Evolutionary conservation across 1,140 invertebrate genomes (phyloP).

Genomic region (Ceratina australensis): DNA sequence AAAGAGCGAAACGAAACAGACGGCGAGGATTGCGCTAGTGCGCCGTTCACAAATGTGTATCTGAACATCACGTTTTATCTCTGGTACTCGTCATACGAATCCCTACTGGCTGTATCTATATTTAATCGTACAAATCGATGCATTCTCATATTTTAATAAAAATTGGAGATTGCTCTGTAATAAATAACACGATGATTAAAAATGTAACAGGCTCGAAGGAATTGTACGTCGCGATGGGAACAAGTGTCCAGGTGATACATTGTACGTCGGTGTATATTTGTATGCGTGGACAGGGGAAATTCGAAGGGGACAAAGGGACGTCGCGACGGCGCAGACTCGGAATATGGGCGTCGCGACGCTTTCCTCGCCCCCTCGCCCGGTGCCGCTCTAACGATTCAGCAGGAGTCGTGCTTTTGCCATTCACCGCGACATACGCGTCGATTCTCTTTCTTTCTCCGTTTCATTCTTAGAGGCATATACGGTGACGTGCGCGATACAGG

Average conservation of each 20-base stretch:
- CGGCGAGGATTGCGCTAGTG: too few species aligned
- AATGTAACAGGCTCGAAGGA: neutral
- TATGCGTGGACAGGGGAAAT: constrained; percentile 35
- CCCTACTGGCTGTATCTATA: too few species aligned
- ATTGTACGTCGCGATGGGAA: neutral
- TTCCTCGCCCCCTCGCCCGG: constrained; percentile 48
- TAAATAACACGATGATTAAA: too few species aligned
- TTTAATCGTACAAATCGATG: too few species aligned
- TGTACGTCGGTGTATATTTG: neutral
- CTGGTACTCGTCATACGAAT: too few species aligned
- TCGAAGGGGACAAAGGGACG: constrained; percentile 61
- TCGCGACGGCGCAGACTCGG: constrained; percentile 69
- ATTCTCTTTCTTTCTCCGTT: neutral
- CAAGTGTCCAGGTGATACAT: too few species aligned
- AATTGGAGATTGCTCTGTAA: too few species aligned
- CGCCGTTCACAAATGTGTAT: too few species aligned
- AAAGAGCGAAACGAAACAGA: too few species aligned
- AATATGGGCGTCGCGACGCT: constrained; percentile 61
- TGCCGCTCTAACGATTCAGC: constrained; percentile 69
- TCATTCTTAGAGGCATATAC: neutral
- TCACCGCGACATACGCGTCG: constrained; percentile 55
- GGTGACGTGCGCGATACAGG: neutral
- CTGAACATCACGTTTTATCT: too few species aligned
- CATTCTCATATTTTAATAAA: too few species aligned
- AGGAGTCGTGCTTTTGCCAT: constrained; percentile 57